Evolutionary conservation across 1,140 invertebrate species (phyloP), one percentile per base, ranked within the genome.

Genomic region (Meloidogyne floridensis): DNA sequence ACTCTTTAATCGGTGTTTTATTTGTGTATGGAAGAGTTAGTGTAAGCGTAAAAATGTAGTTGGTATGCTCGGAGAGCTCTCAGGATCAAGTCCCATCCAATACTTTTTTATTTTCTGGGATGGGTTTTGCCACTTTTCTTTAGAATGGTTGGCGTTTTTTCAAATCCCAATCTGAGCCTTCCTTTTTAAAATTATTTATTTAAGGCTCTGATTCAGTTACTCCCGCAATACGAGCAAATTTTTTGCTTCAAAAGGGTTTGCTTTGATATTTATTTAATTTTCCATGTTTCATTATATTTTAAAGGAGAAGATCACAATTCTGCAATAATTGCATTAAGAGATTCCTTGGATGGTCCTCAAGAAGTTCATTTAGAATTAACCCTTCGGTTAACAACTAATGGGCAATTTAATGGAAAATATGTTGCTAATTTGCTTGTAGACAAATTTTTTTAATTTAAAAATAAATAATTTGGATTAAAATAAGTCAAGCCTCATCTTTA

Each of bases 311-410:
- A 90, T 32, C 83, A 83, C n/a, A 89, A 89, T 78, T 89, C 88
- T 15, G 88, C 88, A 10, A 80, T 90, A 20, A 86, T 89, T 69
- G 87, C 88, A 32, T 77, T 89, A n/a, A 59, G 89, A 18, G 88
- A 89, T 72, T 85, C 88, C 13, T 80, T 89, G 15, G 88, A 90
- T 76, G 88, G 88, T 11, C 88, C 88, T 54, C 88, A 89, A 80
- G 85, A 87, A 75, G 84, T 87, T 73, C 83, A 88, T 69, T 59
- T 88, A 53, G 86, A 88, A 74, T 73, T 87, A 73, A 73, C 73
- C 4, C 83, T 89, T 9, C 77, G 88, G 54, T 77, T 89, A 71
- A 82, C 75, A 69, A 85, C 81, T 11, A 84, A 86, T 75, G 86
- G 86, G 1, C 75, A 81, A 13, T 88, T 88, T 77, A 75, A 53